Evolutionary conservation across 2,797 vertebrate species (phyloP).

Genomic region (Miichthys miiuy): DNA sequence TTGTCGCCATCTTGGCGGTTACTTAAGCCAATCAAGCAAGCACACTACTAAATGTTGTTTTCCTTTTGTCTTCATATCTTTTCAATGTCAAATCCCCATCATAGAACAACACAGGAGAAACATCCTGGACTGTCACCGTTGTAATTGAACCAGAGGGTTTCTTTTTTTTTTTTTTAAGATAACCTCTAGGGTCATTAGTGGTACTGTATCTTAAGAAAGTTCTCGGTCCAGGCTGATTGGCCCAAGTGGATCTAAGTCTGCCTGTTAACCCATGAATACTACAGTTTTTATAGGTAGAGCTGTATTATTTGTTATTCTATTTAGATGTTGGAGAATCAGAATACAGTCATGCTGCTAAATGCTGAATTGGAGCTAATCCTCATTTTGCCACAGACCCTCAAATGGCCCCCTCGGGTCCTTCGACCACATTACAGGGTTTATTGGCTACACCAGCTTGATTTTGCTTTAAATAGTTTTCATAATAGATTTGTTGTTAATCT

Average conservation of each 20-base stretch:
- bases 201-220: background rate
- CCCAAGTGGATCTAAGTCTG: background rate
- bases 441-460: conserved; percentile 32
- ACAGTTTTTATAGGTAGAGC: background rate
- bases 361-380: conserved; percentile 44
- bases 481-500: conserved; percentile 66
- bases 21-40: conserved; percentile 7
- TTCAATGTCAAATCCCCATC: background rate
- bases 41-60: background rate
- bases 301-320: conserved; percentile 8
- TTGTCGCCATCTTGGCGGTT: background rate
- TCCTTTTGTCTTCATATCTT: background rate
- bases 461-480: conserved; percentile 51
- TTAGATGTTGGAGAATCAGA: conserved; percentile 21
- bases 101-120: background rate
- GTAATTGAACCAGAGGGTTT: background rate
- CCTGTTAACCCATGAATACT: background rate
- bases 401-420: conserved; percentile 33
- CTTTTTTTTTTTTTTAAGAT: background rate
- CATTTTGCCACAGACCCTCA: conserved; percentile 40
- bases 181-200: background rate
- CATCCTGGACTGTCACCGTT: background rate
- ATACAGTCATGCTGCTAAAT: conserved; percentile 4
- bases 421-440: conserved; percentile 57
- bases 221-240: background rate